Evolutionary conservation across 2,797 vertebrate species (phyloP).

Genomic region (Eleutherodactylus coqui): DNA sequence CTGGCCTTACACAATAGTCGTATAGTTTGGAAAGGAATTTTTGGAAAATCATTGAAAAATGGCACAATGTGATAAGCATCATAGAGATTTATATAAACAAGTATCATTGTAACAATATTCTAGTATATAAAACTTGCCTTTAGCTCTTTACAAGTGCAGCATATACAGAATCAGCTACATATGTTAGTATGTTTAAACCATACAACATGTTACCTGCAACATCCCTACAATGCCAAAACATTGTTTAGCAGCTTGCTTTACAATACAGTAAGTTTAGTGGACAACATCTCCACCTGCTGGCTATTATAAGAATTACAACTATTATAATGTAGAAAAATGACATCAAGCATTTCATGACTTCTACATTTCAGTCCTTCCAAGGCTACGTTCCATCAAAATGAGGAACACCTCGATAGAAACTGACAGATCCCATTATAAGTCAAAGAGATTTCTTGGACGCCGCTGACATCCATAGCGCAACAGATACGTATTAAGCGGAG

Average conservation of each 20-base stretch:
- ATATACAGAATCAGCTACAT: neutral
- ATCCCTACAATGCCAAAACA: neutral
- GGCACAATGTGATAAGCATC: neutral
- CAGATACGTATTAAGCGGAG: too few species aligned
- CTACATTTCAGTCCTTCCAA: neutral
- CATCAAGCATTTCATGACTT: neutral
- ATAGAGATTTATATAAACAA: neutral
- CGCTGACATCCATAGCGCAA: too few species aligned
- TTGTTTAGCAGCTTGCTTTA: neutral
- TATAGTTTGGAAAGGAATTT: neutral
- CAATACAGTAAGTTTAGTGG: conserved; percentile 8
- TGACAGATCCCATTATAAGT: neutral
- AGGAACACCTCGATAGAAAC: neutral
- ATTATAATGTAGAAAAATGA: neutral
- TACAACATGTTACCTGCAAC: neutral
- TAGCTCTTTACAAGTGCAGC: neutral
- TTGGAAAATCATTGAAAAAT: too few species aligned
- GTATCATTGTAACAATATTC: neutral
- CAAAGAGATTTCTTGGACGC: too few species aligned
- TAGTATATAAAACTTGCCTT: neutral
- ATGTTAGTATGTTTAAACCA: neutral
- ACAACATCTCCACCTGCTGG: conserved; percentile 45
- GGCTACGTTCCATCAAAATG: neutral
- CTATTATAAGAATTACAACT: neutral
- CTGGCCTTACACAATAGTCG: neutral